These are phyloP conservation scores for Clostera curtula DNA, from an alignment of 2,888 invertebrate genomes.

Conservation along the genomic window DNA sequence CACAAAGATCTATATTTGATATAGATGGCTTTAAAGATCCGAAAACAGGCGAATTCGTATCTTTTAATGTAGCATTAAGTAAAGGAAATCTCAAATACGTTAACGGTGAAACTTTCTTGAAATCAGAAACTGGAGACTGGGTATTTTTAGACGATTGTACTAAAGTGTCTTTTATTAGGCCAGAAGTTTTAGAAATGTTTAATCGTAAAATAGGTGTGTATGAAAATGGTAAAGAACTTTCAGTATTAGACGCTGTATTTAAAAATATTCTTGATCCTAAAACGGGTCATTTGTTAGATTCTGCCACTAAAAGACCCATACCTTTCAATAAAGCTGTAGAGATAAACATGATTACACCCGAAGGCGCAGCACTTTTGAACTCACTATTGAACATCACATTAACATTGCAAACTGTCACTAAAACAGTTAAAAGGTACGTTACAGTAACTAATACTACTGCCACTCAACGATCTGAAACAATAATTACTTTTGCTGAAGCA, in stretches of 20 bases:
- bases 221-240: slow-evolving; percentile 83
- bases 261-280: slow-evolving; percentile 90
- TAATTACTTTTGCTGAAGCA: slow-evolving; percentile 86
- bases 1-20: slow-evolving; percentile 91
- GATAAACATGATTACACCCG: slow-evolving; percentile 87
- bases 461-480: slow-evolving; percentile 71
- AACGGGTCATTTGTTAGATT: slow-evolving; percentile 88
- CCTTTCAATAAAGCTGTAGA: slow-evolving; percentile 91
- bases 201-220: slow-evolving; percentile 87
- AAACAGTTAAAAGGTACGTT: slow-evolving; percentile 87
- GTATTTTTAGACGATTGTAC: slow-evolving; percentile 88
- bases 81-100: slow-evolving; percentile 85
- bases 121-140: slow-evolving; percentile 82
- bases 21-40: slow-evolving; percentile 93
- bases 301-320: slow-evolving; percentile 80
- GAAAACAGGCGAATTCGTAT: slow-evolving; percentile 85
- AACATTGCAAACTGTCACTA: slow-evolving; percentile 90
- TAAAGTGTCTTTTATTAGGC: slow-evolving; percentile 83
- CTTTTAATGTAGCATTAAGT: slow-evolving; percentile 86
- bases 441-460: slow-evolving; percentile 81
- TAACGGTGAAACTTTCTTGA: slow-evolving; percentile 82
- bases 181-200: slow-evolving; percentile 91
- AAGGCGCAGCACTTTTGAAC: slow-evolving; percentile 90
- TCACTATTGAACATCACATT: slow-evolving; percentile 91
- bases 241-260: slow-evolving; percentile 91